A percentile compares a stretch with the other conserved stretches of the same genome.
Evolutionary conservation across 2,797 vertebrate species (phyloP).

Genomic region (Pseudochirops cupreus): DNA sequence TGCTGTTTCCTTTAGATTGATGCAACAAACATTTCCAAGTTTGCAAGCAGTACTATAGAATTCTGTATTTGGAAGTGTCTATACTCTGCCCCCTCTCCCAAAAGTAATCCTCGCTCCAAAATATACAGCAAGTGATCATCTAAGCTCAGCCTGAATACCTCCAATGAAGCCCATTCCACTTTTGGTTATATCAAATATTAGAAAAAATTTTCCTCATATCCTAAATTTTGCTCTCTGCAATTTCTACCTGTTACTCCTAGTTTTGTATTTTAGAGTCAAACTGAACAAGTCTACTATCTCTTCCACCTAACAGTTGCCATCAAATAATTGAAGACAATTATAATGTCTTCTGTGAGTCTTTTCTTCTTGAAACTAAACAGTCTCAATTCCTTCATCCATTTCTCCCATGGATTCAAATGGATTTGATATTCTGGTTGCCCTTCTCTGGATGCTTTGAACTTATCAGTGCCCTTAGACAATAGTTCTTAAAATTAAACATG

Average conservation of each 20-base stretch:
- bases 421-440: not conserved
- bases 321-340: not conserved
- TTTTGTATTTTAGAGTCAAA: not conserved
- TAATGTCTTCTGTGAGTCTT: not conserved
- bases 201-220: not conserved
- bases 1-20: not conserved
- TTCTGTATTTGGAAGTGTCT: not conserved
- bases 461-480: not conserved
- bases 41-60: not conserved
- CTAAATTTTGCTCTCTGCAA: not conserved
- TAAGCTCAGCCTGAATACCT: not conserved
- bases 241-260: not conserved
- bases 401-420: not conserved
- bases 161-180: not conserved
- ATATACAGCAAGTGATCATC: not conserved
- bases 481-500: not conserved
- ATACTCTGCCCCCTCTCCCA: not conserved
- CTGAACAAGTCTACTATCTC: not conserved
- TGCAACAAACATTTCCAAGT: not conserved
- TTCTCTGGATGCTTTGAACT: not conserved
- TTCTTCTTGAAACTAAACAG: not conserved
- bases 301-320: not conserved
- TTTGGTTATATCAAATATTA: not conserved
- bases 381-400: not conserved
- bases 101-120: not conserved